Percentiles rank a stretch among this genome's conserved stretches.
These are phyloP conservation scores for Tapera naevia DNA, from an alignment of 2,797 vertebrate genomes.

Conservation along the genomic window DNA sequence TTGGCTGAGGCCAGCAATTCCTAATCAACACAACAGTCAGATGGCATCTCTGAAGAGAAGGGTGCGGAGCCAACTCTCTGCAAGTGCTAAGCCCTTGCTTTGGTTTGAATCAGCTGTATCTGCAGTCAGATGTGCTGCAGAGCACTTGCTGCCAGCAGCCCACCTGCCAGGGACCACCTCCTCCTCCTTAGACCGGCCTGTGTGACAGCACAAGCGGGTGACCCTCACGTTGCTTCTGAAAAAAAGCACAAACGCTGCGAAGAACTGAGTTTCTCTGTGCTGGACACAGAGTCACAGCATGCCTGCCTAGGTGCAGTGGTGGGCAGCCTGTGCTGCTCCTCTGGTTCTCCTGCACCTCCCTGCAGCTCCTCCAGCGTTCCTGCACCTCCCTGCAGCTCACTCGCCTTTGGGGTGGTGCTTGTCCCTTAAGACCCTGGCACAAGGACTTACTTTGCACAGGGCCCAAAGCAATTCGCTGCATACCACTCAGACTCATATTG, in stretches of 20 bases:
- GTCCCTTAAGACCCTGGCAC: neutral
- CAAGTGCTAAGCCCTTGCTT: neutral
- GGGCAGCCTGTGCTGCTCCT: neutral
- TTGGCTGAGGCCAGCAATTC: neutral
- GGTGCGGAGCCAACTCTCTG: neutral
- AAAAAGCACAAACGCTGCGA: accelerated
- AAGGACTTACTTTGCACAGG: neutral
- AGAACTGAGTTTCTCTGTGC: neutral
- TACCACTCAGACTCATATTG: neutral
- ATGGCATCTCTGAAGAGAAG: neutral
- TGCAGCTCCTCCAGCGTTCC: neutral
- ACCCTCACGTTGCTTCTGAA: neutral
- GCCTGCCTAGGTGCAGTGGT: neutral
- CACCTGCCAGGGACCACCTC: neutral
- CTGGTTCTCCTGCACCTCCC: neutral
- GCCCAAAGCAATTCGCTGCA: neutral
- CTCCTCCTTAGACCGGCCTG: neutral
- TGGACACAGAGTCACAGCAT: neutral
- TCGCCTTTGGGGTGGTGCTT: neutral
- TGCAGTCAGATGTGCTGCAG: neutral
- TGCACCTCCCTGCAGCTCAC: neutral
- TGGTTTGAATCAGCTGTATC: neutral
- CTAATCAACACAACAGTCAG: neutral
- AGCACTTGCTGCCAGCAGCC: neutral
- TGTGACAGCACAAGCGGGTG: accelerated